Base-by-base conservation (phyloP, 1,140 invertebrate genomes). In the Saccostrea echinata region DNA sequence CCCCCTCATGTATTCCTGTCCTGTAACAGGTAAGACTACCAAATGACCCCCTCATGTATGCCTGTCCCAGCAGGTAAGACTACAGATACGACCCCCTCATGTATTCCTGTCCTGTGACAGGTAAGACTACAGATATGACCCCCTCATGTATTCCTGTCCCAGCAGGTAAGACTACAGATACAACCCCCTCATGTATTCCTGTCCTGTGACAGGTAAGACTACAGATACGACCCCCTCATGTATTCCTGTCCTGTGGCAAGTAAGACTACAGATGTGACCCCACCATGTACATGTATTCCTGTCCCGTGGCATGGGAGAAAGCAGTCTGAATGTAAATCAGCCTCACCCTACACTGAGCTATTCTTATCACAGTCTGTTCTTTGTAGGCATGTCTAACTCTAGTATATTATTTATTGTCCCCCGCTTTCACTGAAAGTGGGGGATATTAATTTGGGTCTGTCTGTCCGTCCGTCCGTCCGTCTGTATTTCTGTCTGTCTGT, bases 161-260 rank as follows among this genome's bases (percentile, higher is more conserved):
- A 96, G 96, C 53, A 97, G 97, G 9, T 95, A 96, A 51, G 96
- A 96, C n/a, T 95, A 96, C 83, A 95, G 96, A 30, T 98, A 96
- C 93, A 95, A 96, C 68, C 97, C 97, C 1, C 96, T 97, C 90
- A 92, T 92, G 86, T 95, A 96, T 76, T 94, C 96, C n/a, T 97
- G 96, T 92, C 96, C 96, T 81, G 90, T 96, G 3, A 85, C 76
- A 92, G 93, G 94, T 95, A 96, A 43, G 96, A 96, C n/a, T 95
- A 96, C 83, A 95, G 96, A 33, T 98, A 96, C 93, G 95, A 96
- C 68, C 97, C 97, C 2, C 96, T 97, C 90, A 92, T 92, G 86
- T 95, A 96, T 71, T 94, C 96, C n/a, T 97, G 96, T 92, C 96
- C 96, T 81, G 90, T 96, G 2, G 86, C 76, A 92, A 92, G 94